Percentiles rank a stretch among this genome's conserved stretches.
Evolutionary conservation across 2,888 invertebrate genomes (phyloP).

Genomic region (Leptinotarsa haldemani): DNA sequence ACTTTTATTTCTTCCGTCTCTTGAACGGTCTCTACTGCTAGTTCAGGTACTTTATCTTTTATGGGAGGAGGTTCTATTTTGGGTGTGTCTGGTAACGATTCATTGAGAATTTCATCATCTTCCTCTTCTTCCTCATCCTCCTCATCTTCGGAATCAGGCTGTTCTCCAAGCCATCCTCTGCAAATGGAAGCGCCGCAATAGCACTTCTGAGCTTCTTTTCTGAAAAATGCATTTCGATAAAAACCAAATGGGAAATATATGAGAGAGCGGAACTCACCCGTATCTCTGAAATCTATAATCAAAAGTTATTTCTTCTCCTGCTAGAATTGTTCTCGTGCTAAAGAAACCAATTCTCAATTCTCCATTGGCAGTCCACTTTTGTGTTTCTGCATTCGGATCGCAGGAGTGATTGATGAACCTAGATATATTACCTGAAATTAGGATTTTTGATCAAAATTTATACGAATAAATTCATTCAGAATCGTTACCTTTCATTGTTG

Average conservation of each 20-base stretch:
- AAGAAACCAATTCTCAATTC: conserved; percentile 97
- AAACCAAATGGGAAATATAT: conserved; percentile 22
- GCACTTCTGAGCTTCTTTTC: conserved; percentile 96
- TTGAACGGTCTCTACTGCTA: conserved; percentile 36
- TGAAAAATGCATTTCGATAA: conserved; percentile 59
- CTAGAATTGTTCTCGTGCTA: conserved; percentile 82
- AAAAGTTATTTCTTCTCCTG: conserved; percentile 97
- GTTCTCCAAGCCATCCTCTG: conserved; percentile 95
- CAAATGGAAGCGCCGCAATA: conserved; percentile 91
- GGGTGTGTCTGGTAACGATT: conserved; percentile 21
- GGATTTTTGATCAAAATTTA: no score
- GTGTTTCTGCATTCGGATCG: conserved; percentile 98
- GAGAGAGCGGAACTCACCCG: conserved; percentile 71
- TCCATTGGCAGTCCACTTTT: conserved; percentile 96
- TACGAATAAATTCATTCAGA: no score
- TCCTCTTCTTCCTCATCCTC: conserved; percentile 63
- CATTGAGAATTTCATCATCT: conserved; percentile 50
- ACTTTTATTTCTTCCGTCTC: conserved; percentile 23
- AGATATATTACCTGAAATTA: conserved; percentile 82
- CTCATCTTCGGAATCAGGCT: conserved; percentile 75
- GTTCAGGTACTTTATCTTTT: conserved; percentile 29
- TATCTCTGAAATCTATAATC: conserved; percentile 98
- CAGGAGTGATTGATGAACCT: conserved; percentile 99
- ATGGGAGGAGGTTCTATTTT: conserved; percentile 17
- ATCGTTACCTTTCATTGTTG: conserved; percentile 81